These are phyloP conservation scores for Myotis brandtii DNA, from an alignment of 2,113 vertebrate species.

Conservation along the genomic window DNA sequence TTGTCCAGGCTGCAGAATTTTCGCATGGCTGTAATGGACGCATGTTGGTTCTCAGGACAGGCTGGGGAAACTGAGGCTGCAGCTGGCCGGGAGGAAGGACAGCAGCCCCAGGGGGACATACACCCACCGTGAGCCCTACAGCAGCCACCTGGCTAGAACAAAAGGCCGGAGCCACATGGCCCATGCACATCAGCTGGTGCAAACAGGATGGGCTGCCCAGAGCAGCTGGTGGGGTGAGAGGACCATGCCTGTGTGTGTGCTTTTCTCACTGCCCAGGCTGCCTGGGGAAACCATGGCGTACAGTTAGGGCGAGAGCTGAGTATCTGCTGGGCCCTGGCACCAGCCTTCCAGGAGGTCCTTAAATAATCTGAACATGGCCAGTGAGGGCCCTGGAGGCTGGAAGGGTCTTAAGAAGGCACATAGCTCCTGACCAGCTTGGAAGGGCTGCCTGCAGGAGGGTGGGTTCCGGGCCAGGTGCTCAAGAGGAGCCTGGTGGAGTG, in stretches of 20 bases:
- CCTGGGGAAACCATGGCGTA: neutral
- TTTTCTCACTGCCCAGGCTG: neutral
- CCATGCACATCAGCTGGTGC: neutral
- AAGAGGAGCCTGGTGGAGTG: rapidly evolving
- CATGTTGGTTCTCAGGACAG: neutral
- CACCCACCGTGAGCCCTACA: no score
- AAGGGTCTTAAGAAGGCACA: neutral
- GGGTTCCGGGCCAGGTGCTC: no score
- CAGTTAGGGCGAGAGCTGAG: neutral
- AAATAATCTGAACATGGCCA: neutral
- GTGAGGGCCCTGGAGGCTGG: neutral
- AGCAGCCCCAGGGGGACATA: neutral
- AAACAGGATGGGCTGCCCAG: neutral
- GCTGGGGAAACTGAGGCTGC: neutral
- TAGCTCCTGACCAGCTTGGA: no score
- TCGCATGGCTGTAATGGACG: slow-evolving; percentile 84
- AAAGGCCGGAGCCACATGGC: neutral
- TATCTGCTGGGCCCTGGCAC: neutral
- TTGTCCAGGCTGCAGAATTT: slow-evolving; percentile 92
- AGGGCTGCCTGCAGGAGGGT: no score
- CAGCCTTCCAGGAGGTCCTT: neutral
- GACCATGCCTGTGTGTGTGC: neutral
- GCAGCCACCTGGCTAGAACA: no score
- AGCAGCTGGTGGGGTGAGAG: neutral
- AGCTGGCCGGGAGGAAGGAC: neutral